These are phyloP conservation scores for Beris morrisii DNA, from an alignment of 2,888 invertebrate genomes.

Conservation along the genomic window DNA sequence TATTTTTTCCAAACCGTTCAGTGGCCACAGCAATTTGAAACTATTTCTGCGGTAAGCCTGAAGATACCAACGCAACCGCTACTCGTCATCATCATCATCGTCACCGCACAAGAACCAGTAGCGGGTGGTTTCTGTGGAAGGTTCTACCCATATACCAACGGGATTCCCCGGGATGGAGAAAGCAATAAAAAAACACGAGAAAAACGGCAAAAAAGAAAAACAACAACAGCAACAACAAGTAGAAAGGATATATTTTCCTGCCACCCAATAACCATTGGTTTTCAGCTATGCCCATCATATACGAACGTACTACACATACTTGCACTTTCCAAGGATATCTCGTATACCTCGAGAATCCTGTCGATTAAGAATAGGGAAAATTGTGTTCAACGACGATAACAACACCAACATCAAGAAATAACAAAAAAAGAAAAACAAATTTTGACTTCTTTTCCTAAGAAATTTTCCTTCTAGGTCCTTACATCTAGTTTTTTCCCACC, in stretches of 20 bases:
- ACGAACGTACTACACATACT: background rate
- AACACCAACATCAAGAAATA: conserved; percentile 18
- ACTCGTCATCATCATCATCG: conserved; percentile 44
- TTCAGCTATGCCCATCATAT: conserved; percentile 5
- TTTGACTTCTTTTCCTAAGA: conserved; percentile 22
- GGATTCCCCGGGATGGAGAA: background rate
- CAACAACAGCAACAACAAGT: conserved; percentile 6
- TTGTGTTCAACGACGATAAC: conserved; percentile 16
- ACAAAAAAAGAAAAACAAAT: conserved; percentile 23
- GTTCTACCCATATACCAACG: conserved; percentile 38
- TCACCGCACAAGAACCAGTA: conserved; percentile 52
- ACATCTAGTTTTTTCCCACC: too few species aligned
- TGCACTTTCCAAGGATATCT: conserved; percentile 18
- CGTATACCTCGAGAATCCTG: conserved; percentile 19
- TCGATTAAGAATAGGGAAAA: conserved; percentile 27
- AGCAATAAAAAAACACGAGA: conserved; percentile 27
- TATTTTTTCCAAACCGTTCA: conserved; percentile 41
- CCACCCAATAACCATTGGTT: conserved; percentile 36
- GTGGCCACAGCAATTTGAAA: conserved; percentile 56
- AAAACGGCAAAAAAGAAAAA: conserved; percentile 29
- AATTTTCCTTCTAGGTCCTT: conserved; percentile 10
- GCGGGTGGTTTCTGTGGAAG: conserved; percentile 51
- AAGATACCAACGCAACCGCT: conserved; percentile 45
- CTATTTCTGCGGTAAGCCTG: conserved; percentile 56
- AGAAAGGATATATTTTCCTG: conserved; percentile 32